These are phyloP conservation scores for Lontra canadensis DNA, from an alignment of 2,113 vertebrate species.

Conservation along the genomic window DNA sequence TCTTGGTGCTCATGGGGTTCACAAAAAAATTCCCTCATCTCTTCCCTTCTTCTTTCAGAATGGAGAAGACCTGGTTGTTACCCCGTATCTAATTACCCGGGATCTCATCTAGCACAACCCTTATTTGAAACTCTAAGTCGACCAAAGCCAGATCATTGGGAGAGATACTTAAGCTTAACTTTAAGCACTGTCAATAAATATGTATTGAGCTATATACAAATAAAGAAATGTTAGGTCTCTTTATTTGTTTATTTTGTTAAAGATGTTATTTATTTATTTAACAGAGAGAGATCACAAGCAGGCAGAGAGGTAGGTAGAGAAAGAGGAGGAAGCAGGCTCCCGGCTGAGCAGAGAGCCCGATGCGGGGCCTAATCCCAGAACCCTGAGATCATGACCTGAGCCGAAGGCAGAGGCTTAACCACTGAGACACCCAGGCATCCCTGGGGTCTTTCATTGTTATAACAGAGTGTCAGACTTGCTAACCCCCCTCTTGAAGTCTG, in stretches of 20 bases:
- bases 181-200: not conserved
- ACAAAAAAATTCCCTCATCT: not conserved
- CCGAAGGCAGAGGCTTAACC: too few species aligned
- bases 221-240: not conserved
- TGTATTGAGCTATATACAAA: not conserved
- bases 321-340: too few species aligned
- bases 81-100: not conserved
- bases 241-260: too few species aligned
- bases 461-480: not conserved
- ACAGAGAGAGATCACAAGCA: too few species aligned
- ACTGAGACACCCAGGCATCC: too few species aligned
- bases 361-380: too few species aligned
- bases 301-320: too few species aligned
- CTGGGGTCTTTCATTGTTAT: not conserved
- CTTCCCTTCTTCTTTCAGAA: not conserved
- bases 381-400: too few species aligned
- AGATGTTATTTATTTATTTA: too few species aligned
- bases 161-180: not conserved
- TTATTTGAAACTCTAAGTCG: not conserved
- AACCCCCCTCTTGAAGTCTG: not conserved
- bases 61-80: not conserved
- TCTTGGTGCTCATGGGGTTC: not conserved
- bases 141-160: not conserved
- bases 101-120: not conserved
- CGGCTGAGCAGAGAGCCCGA: too few species aligned